Evolutionary conservation across 2,888 invertebrate genomes (phyloP).

Genomic region (Onchidella celtica): DNA sequence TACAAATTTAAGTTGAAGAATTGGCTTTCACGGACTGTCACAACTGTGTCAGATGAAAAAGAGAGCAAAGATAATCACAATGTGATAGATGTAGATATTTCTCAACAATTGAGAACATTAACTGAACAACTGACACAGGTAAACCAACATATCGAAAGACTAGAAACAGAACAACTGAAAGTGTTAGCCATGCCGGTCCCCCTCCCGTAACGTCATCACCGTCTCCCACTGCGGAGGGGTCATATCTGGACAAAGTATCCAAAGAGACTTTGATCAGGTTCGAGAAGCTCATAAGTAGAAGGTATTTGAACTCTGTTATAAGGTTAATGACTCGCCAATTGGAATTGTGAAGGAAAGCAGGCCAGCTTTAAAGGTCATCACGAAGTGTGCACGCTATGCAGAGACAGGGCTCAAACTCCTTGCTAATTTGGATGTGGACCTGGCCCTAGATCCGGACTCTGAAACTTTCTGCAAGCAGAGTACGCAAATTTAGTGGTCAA

Average conservation of each 20-base stretch:
- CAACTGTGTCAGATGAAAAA: neutral
- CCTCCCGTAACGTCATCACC: neutral
- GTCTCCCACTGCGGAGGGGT: neutral
- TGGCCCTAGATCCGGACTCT: no score
- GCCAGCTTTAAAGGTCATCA: neutral
- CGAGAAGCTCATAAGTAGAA: neutral
- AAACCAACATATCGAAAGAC: neutral
- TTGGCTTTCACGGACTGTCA: neutral
- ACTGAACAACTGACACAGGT: neutral
- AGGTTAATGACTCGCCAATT: neutral
- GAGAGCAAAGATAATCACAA: no score
- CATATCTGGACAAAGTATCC: neutral
- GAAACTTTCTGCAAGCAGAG: neutral
- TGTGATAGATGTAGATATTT: neutral
- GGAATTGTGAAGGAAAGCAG: neutral
- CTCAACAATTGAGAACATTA: neutral
- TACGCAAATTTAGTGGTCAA: neutral
- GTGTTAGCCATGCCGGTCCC: neutral
- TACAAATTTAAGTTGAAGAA: neutral
- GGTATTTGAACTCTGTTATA: neutral
- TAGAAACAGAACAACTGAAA: neutral
- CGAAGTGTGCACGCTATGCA: neutral
- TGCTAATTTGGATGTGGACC: neutral
- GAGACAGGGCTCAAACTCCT: slow-evolving; percentile 7
- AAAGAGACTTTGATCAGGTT: neutral